Conservation (phyloP, 2,113 vertebrate genomes). For the Chitala chitala region DNA sequence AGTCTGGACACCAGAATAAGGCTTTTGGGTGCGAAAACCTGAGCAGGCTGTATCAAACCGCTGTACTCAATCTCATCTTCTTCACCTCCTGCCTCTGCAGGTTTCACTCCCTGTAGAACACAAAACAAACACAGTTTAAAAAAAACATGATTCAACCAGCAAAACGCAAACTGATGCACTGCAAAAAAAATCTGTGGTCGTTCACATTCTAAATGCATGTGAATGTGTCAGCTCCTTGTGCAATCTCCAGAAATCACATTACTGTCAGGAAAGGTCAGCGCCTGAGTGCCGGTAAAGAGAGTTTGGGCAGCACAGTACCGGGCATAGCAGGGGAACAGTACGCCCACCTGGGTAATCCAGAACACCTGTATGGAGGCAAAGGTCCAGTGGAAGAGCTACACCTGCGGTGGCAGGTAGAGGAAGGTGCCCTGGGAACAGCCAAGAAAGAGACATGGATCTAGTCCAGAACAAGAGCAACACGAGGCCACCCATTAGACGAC, state of each 20-base stretch:
- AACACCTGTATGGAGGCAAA: too few species aligned
- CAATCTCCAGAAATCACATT: neutral
- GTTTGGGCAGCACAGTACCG: neutral
- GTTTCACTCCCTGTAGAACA: constrained; percentile 76
- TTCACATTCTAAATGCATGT: neutral
- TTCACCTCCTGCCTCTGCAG: constrained; percentile 73
- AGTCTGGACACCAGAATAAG: constrained; percentile 92
- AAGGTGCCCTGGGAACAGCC: neutral
- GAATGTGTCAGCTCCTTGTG: neutral
- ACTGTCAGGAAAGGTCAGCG: neutral
- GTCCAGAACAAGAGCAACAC: too few species aligned
- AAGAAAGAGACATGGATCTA: too few species aligned
- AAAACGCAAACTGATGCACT: neutral
- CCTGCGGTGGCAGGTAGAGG: neutral
- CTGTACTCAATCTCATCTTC: constrained; percentile 82
- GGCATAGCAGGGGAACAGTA: neutral
- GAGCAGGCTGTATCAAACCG: constrained; percentile 88
- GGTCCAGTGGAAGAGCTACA: neutral
- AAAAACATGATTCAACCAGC: neutral
- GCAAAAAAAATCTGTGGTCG: neutral
- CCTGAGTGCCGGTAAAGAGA: neutral
- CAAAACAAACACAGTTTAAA: constrained; percentile 25
- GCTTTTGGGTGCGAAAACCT: constrained; percentile 97
- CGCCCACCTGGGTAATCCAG: too few species aligned
- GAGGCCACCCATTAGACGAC: too few species aligned